Base-by-base conservation (phyloP, 2,113 vertebrate species). In the Psettodes erumei region DNA sequence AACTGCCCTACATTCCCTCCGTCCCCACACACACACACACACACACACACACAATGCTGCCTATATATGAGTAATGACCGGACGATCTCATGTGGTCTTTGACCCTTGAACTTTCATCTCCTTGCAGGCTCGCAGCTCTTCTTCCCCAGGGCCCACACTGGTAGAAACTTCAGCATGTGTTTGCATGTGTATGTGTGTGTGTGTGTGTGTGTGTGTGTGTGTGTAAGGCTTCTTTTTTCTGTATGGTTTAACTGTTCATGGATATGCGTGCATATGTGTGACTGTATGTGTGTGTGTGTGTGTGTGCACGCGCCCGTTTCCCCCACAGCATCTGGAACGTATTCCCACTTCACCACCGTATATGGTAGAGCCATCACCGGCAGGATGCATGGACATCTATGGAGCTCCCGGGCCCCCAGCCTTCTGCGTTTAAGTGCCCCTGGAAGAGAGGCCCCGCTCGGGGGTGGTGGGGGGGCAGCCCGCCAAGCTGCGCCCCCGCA, bases 291-390 rank as follows among this genome's bases (percentile, higher is more conserved):
- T 50, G 10, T 3, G 37, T 62, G 48, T 63, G 35, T 9, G 55
- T 58, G 63, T 54, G 51, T 30, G 55, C 43, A 37, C 19, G 50
- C n/a, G 75, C 59, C 61, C 10, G n/a, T 85, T 78, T 65, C 75
- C 75, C 58, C 53, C 18, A n/a, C 68, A 84, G 86, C 90, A 93
- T 93, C 91, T 93, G 90, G 91, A 93, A 92, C 80, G 4, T 83
- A 83, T 93, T 92, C 86, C 74, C 77, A 72, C 85, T 86, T 85
- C 84, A 82, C 63, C 81, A 63, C 80, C 83, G 81, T 91, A 91
- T 89, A 93, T 93, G 89, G 89, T 77, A 68, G 79, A 88, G 82
- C 86, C 86, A 83, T 92, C 89, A 86, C 75, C 74, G 28, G 71
- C 77, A 80, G 85, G 80, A 87, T 84, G 79, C 85, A 78, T 72